Conservation (phyloP, 2,888 invertebrate genomes). For the Pristionchus mayeri region DNA sequence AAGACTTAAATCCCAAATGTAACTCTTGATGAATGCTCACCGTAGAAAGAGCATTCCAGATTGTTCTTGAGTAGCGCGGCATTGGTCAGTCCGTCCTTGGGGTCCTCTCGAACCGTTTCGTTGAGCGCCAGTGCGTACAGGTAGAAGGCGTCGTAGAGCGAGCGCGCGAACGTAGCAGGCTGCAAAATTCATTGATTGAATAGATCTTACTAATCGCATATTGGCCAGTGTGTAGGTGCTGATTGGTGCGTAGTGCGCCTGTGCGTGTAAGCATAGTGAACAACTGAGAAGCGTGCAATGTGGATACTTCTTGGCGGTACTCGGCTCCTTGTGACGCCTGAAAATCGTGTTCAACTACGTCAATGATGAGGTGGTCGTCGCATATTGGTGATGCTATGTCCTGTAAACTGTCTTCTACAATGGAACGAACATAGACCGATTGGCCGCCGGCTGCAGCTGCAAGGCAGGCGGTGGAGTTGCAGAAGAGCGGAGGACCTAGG, state of each 20-base stretch:
- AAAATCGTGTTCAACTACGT: no score
- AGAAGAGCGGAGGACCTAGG: constrained; percentile 30
- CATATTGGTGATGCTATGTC: background rate
- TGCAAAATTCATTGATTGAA: no score
- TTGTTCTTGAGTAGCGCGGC: background rate
- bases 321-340: no score
- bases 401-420: no score
- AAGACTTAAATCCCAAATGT: background rate
- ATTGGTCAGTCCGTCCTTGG: constrained; percentile 7
- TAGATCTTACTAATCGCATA: no score
- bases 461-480: constrained; percentile 30
- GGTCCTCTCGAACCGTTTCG: background rate
- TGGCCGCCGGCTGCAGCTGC: background rate
- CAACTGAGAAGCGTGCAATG: no score
- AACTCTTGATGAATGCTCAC: background rate
- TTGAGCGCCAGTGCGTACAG: constrained; percentile 64
- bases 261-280: no score
- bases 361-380: background rate
- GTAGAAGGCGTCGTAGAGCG: constrained; percentile 68
- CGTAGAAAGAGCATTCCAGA: constrained; percentile 19
- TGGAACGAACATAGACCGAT: constrained; percentile 24
- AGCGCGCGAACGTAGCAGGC: constrained; percentile 56
- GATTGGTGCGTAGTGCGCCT: no score
- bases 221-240: no score
- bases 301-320: no score